A percentile compares a stretch with the other conserved stretches of the same genome.
phyloP scores from a whole-genome alignment of 1,140 invertebrate species.

The Theocolax elegans region DNA sequence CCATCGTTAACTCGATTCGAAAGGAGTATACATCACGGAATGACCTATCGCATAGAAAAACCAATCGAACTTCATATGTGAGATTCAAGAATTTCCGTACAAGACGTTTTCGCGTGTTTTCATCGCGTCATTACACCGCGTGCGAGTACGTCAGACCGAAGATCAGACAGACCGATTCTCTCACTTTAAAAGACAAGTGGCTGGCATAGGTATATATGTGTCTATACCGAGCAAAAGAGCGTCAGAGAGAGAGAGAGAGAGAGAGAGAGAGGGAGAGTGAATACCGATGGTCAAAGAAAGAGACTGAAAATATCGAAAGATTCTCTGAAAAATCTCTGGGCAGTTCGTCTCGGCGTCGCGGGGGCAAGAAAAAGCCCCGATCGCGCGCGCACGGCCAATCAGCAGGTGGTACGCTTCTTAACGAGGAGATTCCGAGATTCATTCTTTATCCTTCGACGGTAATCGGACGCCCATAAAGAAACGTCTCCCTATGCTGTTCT shows the following conservation, averaged over 20 bases:
- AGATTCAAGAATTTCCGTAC: constrained; percentile 35
- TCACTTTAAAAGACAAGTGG: too few relatives aligned
- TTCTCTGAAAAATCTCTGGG: constrained; percentile 43
- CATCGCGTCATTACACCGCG: constrained; percentile 31
- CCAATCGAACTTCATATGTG: constrained; percentile 3
- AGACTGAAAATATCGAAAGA: constrained; percentile 27
- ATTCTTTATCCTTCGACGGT: constrained; percentile 49
- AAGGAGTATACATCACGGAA: neutral
- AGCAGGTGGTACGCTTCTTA: constrained; percentile 50
- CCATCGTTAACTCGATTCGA: constrained; percentile 16
- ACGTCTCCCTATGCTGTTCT: neutral
- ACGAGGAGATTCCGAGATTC: constrained; percentile 52
- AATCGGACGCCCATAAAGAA: constrained; percentile 42
- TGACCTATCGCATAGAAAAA: neutral
- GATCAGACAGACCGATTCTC: constrained; percentile 15
- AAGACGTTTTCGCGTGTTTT: constrained; percentile 33
- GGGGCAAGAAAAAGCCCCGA: constrained; percentile 21
- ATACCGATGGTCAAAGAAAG: neutral
- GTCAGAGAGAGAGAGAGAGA: too few relatives aligned
- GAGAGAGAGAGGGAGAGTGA: neutral
- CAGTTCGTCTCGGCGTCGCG: constrained; percentile 23
- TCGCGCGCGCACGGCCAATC: constrained; percentile 41
- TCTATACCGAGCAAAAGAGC: too few relatives aligned
- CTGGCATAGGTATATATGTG: too few relatives aligned
- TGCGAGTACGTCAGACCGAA: too few relatives aligned